phyloP scores from a whole-genome alignment of 2,888 invertebrate genomes.

The Melitaea athalia region DNA sequence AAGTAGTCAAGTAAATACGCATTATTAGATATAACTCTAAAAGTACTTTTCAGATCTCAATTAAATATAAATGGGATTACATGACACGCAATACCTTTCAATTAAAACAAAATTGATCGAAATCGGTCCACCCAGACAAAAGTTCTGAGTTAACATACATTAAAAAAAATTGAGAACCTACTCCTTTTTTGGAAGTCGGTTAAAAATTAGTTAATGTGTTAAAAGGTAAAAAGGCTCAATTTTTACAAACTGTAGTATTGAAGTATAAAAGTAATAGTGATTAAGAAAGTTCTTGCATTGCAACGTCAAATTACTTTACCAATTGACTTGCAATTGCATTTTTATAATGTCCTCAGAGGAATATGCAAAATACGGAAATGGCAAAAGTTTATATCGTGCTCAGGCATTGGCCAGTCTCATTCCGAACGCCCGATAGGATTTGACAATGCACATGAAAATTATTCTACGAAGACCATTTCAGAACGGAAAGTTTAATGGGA shows the following conservation, averaged over 20 bases:
- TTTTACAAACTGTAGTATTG: not conserved
- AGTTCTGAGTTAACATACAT: too few species aligned
- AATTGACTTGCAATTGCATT: conserved; percentile 40
- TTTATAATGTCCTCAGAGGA: conserved; percentile 28
- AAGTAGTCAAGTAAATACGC: too few species aligned
- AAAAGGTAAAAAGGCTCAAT: not conserved
- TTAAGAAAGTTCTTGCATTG: not conserved
- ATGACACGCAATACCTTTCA: too few species aligned
- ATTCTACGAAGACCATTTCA: conserved; percentile 67
- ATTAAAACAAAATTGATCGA: too few species aligned
- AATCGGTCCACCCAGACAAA: too few species aligned
- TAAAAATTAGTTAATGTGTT: too few species aligned
- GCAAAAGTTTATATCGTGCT: conserved; percentile 68
- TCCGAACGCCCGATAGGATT: conserved; percentile 73
- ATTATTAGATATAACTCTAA: too few species aligned
- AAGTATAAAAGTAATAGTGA: not conserved
- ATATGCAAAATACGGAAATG: conserved; percentile 56
- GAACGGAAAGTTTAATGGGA: conserved; percentile 74
- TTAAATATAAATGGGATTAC: too few species aligned
- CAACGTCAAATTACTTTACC: conserved; percentile 34
- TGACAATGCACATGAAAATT: conserved; percentile 81
- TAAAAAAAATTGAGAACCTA: too few species aligned
- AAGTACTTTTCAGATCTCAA: too few species aligned
- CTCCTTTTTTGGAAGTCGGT: too few species aligned
- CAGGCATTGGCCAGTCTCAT: conserved; percentile 66